These are phyloP conservation scores for Ptychochromis oligacanthus DNA, from an alignment of 2,113 vertebrate species.

Conservation along the genomic window DNA sequence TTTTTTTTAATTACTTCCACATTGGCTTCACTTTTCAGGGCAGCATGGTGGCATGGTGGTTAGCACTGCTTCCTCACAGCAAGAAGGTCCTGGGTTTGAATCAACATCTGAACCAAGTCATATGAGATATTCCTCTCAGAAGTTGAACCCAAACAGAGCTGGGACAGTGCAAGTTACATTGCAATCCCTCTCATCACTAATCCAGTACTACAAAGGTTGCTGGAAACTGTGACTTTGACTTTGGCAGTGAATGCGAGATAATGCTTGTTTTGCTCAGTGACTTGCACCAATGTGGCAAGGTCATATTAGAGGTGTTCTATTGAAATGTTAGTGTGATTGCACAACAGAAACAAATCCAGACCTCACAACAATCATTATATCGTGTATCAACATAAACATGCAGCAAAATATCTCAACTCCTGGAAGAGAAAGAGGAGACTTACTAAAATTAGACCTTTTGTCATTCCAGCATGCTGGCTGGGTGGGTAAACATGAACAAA, in stretches of 20 bases:
- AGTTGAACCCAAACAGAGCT: not conserved
- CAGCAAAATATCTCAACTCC: not conserved
- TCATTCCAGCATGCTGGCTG: not conserved
- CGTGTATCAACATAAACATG: not conserved
- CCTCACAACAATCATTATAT: not conserved
- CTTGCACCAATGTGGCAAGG: not conserved
- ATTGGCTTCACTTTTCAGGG: not conserved
- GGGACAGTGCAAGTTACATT: not conserved
- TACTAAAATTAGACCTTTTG: not conserved
- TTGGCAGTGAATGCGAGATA: too few relatives aligned
- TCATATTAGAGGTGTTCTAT: not conserved
- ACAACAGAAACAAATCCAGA: not conserved
- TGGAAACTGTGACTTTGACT: not conserved
- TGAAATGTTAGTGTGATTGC: not conserved
- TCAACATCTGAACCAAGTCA: not conserved
- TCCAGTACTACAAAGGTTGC: not conserved
- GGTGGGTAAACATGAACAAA: conserved; percentile 7
- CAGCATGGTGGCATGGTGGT: too few relatives aligned
- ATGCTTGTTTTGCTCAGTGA: not conserved
- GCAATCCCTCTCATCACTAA: not conserved
- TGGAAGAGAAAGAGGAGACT: not conserved
- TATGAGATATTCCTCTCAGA: not conserved
- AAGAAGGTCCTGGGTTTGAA: too few relatives aligned
- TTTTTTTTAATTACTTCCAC: not conserved
- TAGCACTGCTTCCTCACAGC: too few relatives aligned